Conservation (phyloP, 2,888 invertebrate species). For the Itoplectis maculator region DNA sequence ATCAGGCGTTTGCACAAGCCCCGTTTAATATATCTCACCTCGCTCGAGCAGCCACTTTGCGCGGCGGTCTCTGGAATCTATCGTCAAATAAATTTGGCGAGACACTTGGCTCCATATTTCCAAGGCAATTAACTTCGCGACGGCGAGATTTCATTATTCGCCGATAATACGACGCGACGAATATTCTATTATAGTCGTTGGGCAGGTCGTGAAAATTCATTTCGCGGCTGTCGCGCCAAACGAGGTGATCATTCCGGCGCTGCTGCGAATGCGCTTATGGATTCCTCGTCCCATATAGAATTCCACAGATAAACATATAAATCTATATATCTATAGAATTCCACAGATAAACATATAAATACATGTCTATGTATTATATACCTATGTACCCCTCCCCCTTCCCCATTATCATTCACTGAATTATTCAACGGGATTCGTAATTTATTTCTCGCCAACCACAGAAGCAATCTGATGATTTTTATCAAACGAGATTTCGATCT, state of each 20-base stretch:
- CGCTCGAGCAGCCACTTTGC: too few relatives aligned
- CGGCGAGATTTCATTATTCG: background rate
- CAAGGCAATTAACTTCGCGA: too few relatives aligned
- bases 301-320: too few relatives aligned
- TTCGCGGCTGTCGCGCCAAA: background rate
- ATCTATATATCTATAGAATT: too few relatives aligned
- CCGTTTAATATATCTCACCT: too few relatives aligned
- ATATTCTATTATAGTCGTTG: conserved; percentile 20
- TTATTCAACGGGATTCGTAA: conserved; percentile 32
- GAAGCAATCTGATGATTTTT: conserved; percentile 15
- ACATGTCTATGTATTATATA: too few relatives aligned
- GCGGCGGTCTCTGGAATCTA: background rate
- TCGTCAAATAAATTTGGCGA: background rate
- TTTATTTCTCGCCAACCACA: conserved; percentile 21
- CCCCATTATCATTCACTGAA: conserved; percentile 19
- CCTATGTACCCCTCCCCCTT: too few relatives aligned
- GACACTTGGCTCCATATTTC: too few relatives aligned
- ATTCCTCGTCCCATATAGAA: background rate
- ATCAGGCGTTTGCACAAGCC: background rate
- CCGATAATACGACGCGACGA: conserved; percentile 13
- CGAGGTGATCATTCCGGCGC: conserved; percentile 27
- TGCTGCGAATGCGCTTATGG: conserved; percentile 28
- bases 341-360: too few relatives aligned
- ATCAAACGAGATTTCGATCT: conserved; percentile 8
- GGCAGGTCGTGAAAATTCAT: conserved; percentile 23